Evolutionary conservation across 2,797 vertebrate genomes (phyloP), one percentile per base, ranked within the genome.

Genomic region (Natrix natrix): DNA sequence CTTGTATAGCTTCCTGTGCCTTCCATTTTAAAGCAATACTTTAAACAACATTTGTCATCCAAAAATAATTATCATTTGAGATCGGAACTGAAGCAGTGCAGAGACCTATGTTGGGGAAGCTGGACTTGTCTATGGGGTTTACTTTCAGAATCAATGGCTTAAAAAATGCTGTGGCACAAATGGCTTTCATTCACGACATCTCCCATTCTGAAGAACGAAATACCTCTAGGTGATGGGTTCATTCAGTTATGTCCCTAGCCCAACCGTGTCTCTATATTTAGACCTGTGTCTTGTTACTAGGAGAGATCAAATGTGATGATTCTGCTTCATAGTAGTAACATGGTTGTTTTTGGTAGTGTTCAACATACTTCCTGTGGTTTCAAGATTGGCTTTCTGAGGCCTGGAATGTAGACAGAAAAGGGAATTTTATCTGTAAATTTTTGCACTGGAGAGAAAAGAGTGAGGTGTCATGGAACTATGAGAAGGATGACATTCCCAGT

Each of bases 151-250:
- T 83, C 74, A 83, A 5, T 83, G 43, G 43, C 74, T 83, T 26
- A 2, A 20, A 37, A 74, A 32, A 32, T 43, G 17, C 74, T 78
- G 74, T 11, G 8, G 20, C 12, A 83, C 1, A 87, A 1, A 0
- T 0, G 5, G 13, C n/a, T 1, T 0, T 3, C 22, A 74, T 1
- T 0, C 0, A 63, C 1, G 3, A 3, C 0, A 1, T 1, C 48
- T 8, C 43, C 48, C 43, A 26, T 56, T 28, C n/a, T 55, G 24
- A 26, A 59, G 55, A 87, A 59, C 24, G 13, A 48, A 43, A 26
- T 60, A 56, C 5, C 52, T 57, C 14, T 7, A 22, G 37, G 69
- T 43, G 7, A 32, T 43, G 12, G 14, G n/a, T 57, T 61, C 86
- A 78, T 32, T 22, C n/a, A 43, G 28, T 28, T 87, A 57, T 86